Conservation (phyloP, 2,113 vertebrate genomes). For the Chelonoidis abingdonii region DNA sequence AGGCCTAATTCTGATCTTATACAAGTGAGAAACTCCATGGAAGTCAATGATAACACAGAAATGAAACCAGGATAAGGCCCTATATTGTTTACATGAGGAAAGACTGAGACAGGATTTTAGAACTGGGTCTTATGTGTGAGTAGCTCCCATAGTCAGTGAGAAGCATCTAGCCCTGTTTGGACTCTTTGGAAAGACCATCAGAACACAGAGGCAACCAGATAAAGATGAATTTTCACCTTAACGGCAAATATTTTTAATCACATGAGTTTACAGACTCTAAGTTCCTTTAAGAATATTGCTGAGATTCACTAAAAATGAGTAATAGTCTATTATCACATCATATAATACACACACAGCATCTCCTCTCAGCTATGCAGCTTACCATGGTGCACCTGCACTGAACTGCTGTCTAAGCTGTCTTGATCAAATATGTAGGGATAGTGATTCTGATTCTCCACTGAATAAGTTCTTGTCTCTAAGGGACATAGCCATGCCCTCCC, state of each 20-base stretch:
- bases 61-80: no score
- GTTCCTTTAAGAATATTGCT: background rate
- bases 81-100: background rate
- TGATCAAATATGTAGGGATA: background rate
- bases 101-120: background rate
- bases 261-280: rapidly evolving
- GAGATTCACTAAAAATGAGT: background rate
- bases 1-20: background rate
- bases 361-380: background rate
- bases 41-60: background rate
- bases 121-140: background rate
- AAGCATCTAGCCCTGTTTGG: background rate
- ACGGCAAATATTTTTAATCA: background rate
- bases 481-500: background rate
- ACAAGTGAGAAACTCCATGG: background rate
- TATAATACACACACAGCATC: background rate
- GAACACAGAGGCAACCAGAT: background rate
- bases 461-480: background rate
- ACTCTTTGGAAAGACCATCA: background rate
- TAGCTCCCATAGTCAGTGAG: background rate
- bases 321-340: background rate
- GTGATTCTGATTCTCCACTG: background rate
- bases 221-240: background rate
- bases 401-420: background rate
- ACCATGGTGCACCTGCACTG: rapidly evolving